phyloP scores from a whole-genome alignment of 2,888 invertebrate species.

The Globia sparganii region DNA sequence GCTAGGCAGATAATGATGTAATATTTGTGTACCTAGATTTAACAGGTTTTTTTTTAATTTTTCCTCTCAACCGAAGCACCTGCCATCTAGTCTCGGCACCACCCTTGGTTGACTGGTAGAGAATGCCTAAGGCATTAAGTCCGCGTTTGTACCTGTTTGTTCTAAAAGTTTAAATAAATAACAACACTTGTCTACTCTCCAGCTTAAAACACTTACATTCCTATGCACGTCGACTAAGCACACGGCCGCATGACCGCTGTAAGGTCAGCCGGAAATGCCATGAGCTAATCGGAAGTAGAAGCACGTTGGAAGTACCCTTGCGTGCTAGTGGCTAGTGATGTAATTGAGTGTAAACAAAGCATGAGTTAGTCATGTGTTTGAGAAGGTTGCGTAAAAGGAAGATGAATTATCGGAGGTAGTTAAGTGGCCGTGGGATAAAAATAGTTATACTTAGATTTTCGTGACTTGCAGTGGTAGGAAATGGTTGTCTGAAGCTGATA shows the following conservation, averaged over 20 bases:
- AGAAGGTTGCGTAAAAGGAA: conserved; percentile 60
- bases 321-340: conserved; percentile 66
- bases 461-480: conserved; percentile 18
- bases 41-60: too few species aligned
- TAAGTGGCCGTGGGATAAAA: conserved; percentile 30
- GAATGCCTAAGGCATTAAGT: too few species aligned
- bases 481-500: neutral
- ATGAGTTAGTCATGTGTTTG: conserved; percentile 35
- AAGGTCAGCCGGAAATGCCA: conserved; percentile 68
- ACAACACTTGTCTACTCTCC: conserved; percentile 17
- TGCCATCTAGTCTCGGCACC: too few species aligned
- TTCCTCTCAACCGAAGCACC: too few species aligned
- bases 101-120: too few species aligned
- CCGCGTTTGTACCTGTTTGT: too few species aligned
- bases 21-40: too few species aligned
- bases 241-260: conserved; percentile 51
- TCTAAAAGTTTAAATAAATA: too few species aligned
- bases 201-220: conserved; percentile 31
- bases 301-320: conserved; percentile 63
- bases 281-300: conserved; percentile 68
- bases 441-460: conserved; percentile 12
- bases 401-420: conserved; percentile 7
- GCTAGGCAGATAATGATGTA: too few species aligned
- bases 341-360: conserved; percentile 64
- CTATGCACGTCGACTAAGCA: conserved; percentile 19